Base-by-base conservation (phyloP, 64 coral and sea anemone species). In the Actinia tenebrosa region DNA sequence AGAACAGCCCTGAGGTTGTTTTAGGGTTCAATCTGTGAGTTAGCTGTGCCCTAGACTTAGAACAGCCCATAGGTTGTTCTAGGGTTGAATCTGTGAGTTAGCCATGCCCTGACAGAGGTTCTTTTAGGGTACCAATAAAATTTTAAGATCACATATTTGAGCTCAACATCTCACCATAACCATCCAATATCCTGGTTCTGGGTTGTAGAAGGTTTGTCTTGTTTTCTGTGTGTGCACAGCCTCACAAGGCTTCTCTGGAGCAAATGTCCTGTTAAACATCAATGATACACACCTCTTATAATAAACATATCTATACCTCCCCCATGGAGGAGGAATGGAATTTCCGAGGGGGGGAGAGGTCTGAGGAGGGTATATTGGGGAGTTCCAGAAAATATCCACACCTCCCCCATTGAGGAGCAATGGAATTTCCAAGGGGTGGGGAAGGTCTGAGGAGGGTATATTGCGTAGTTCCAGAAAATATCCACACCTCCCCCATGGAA, bases 111-210 rank as follows among this genome's bases (percentile, higher is more conserved):
- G 30, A 37, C 30, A 37, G 30, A 37, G 30, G 30, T 37, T 37
- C 30, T 37, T 37, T 37, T 37, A 37, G 30, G 30, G 30, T 37
- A 37, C 30, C 30, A 37, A 37, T 37, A 37, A 37, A 37, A 37
- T 37, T 37, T 37, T 37, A 37, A 37, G 30, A 37, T 37, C 30
- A 37, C 30, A 69, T 69, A 69, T 22, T 23, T 69, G 64, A 10
- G n/a, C 19, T 25, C 22, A 8, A 69, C 19, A 69, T 4, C 92
- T 86, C 83, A 98, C 96, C 96, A 98, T 95, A 8, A 98, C 88
- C 96, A 98, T 98, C 96, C 96, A 98, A 72, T 91, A 98, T 16
- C 94, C 93, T 86, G 90, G 90, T 82, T 98, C 96, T 83, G 96
- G 87, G 91, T 98, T 71, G 88, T 82, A 95, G 71, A 95, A 98